A percentile compares a stretch with the other conserved stretches of the same genome.
Conservation (phyloP, 2,797 vertebrate genomes). For the Leuciscus waleckii region DNA sequence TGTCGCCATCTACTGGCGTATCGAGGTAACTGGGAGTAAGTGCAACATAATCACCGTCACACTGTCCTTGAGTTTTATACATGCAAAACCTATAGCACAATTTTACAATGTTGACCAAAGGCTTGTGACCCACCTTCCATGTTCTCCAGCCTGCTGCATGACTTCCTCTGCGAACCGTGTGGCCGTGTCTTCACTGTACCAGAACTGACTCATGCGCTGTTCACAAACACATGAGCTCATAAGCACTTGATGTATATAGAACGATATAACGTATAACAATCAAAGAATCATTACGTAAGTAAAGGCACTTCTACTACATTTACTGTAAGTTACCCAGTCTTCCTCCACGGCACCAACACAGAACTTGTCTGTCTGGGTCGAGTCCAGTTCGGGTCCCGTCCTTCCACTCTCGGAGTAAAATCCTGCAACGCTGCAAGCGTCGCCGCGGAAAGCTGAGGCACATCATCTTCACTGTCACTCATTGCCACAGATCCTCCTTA, state of each 20-base stretch:
- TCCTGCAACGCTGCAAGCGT: conserved; percentile 89
- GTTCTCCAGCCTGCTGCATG: conserved; percentile 80
- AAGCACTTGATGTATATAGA: background rate
- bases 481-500: conserved; percentile 64
- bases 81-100: background rate
- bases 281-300: background rate
- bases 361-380: conserved; percentile 65
- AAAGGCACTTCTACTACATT: background rate
- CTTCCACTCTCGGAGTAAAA: conserved; percentile 84
- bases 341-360: conserved; percentile 86
- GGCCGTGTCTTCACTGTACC: conserved; percentile 92
- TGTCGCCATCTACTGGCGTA: background rate
- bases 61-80: background rate
- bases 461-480: conserved; percentile 84
- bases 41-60: background rate
- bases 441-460: conserved; percentile 85
- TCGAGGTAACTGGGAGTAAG: background rate
- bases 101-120: background rate
- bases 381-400: conserved; percentile 39
- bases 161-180: conserved; percentile 83
- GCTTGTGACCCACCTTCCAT: conserved; percentile 82
- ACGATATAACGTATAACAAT: background rate
- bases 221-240: background rate
- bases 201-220: conserved; percentile 96
- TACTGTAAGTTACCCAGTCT: conserved; percentile 85